Conservation (phyloP, 2,888 invertebrate species). For the Drosophila leonis region DNA sequence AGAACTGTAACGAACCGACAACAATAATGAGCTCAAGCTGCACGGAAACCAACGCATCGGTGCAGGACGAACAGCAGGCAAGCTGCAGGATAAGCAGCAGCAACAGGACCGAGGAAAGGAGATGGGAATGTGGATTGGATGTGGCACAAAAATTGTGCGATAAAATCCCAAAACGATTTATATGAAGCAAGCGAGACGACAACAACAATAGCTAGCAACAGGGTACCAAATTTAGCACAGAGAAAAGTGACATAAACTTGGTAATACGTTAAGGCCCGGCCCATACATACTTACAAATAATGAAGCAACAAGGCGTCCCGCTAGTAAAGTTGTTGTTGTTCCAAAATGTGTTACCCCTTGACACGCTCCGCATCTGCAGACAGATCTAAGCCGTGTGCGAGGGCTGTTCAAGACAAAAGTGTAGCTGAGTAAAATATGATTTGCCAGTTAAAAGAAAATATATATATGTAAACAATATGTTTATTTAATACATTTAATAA, state of each 20-base stretch:
- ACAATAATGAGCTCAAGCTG: slow-evolving; percentile 71
- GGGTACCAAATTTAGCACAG: slow-evolving; percentile 32
- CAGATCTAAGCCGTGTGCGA: slow-evolving; percentile 20
- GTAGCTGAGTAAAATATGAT: background rate
- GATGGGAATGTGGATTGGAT: background rate
- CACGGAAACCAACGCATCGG: slow-evolving; percentile 48
- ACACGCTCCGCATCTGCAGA: background rate
- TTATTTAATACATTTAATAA: too few species aligned
- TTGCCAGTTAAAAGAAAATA: too few species aligned
- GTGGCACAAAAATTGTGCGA: slow-evolving; percentile 57
- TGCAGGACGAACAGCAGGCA: slow-evolving; percentile 47
- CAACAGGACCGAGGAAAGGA: background rate
- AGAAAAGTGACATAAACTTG: slow-evolving; percentile 65
- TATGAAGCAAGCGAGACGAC: slow-evolving; percentile 66
- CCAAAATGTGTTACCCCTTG: slow-evolving; percentile 26
- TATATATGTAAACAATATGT: too few species aligned
- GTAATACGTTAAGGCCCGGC: slow-evolving; percentile 49
- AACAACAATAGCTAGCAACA: slow-evolving; percentile 29
- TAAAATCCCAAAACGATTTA: slow-evolving; percentile 80
- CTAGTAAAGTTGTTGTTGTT: slow-evolving; percentile 33
- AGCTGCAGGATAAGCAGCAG: slow-evolving; percentile 16
- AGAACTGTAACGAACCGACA: slow-evolving; percentile 67
- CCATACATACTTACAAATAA: slow-evolving; percentile 40
- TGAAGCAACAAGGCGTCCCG: slow-evolving; percentile 50
- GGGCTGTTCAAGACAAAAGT: slow-evolving; percentile 21